A percentile compares a stretch with the other conserved stretches of the same genome.
Conservation (phyloP, 2,888 invertebrate species). For the Antheraea assamensis region DNA sequence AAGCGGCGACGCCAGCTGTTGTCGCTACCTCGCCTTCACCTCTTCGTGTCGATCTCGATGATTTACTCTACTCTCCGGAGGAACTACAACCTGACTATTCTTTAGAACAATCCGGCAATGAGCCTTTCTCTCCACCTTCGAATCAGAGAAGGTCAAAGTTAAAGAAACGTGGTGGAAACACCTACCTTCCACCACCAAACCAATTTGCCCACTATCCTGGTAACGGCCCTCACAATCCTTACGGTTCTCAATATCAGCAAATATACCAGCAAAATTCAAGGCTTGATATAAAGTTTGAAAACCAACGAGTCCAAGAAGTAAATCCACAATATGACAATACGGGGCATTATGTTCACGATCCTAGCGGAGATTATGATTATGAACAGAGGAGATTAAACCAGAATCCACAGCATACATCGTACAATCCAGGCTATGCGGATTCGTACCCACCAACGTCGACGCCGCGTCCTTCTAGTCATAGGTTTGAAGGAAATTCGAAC, state of each 20-base stretch:
- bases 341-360: conserved; percentile 74
- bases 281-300: conserved; percentile 66
- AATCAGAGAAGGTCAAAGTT: conserved; percentile 65
- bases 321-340: conserved; percentile 66
- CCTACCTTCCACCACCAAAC: conserved; percentile 72
- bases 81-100: conserved; percentile 57
- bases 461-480: conserved; percentile 70
- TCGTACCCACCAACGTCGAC: conserved; percentile 63
- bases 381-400: conserved; percentile 65
- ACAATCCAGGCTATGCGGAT: conserved; percentile 68
- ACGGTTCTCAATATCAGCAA: conserved; percentile 63
- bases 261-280: conserved; percentile 70
- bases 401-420: conserved; percentile 51
- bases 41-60: conserved; percentile 63
- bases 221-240: conserved; percentile 67
- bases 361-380: conserved; percentile 75
- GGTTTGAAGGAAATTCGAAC: conserved; percentile 62
- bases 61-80: conserved; percentile 72
- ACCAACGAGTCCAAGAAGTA: conserved; percentile 68
- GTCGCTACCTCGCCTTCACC: conserved; percentile 59
- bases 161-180: conserved; percentile 72
- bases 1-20: conserved; percentile 62
- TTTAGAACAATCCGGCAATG: conserved; percentile 40
- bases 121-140: conserved; percentile 61
- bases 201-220: conserved; percentile 71